A percentile compares a stretch with the other conserved stretches of the same genome.
phyloP scores from a whole-genome alignment of 2,888 invertebrate species.

The Myopa tessellatipennis region DNA sequence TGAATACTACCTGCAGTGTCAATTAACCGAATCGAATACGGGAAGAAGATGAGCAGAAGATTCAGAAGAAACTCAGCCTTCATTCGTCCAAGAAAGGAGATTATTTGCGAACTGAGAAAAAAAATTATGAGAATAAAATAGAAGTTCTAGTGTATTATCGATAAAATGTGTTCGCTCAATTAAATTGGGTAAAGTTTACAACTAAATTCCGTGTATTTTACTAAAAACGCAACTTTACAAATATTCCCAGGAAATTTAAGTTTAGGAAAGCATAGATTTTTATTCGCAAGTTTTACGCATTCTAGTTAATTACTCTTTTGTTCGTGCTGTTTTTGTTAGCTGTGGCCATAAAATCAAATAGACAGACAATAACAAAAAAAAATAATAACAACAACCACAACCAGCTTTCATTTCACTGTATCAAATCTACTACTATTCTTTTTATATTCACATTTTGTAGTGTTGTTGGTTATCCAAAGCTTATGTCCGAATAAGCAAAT shows the following conservation, averaged over 20 bases:
- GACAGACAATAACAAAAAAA: neutral
- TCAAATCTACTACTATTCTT: neutral
- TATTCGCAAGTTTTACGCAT: neutral
- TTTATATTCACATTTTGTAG: neutral
- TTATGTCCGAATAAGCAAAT: too few species aligned
- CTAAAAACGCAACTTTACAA: too few species aligned
- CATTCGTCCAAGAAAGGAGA: neutral
- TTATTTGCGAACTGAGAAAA: too few species aligned
- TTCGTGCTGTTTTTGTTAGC: neutral
- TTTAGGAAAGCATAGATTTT: neutral
- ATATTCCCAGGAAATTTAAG: neutral
- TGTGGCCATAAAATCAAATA: conserved; percentile 18
- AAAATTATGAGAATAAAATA: too few species aligned
- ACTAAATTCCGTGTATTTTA: too few species aligned
- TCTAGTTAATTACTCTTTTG: neutral
- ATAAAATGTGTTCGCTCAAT: too few species aligned
- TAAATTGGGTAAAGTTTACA: too few species aligned
- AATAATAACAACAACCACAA: conserved; percentile 2
- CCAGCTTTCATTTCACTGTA: neutral
- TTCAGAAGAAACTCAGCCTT: neutral
- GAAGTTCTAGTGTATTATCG: too few species aligned
- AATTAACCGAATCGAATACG: neutral
- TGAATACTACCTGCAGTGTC: neutral
- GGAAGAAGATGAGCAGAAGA: neutral
- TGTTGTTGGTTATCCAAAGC: neutral